A percentile compares a stretch with the other conserved stretches of the same genome.
These are phyloP conservation scores for Loxodonta africana DNA, from an alignment of 2,113 vertebrate species.

Conservation along the genomic window DNA sequence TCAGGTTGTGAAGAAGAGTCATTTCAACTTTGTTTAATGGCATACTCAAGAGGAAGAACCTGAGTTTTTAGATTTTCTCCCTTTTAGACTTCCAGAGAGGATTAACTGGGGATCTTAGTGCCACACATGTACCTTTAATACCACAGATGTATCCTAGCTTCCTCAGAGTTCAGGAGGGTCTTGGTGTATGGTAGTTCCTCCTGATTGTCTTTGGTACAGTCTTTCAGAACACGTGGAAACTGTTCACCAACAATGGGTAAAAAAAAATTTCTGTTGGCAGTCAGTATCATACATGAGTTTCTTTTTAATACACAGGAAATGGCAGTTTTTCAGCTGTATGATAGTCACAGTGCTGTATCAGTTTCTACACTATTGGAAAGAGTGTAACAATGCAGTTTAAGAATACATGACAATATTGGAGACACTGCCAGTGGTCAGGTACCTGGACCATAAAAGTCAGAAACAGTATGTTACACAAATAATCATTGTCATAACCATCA, in stretches of 20 bases:
- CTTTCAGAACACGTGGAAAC: not conserved
- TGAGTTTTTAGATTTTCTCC: not conserved
- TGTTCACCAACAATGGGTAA: not conserved
- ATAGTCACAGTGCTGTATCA: not conserved
- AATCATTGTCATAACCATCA: not conserved
- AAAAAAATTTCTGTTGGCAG: not conserved
- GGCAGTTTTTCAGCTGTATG: not conserved
- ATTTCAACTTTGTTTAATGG: not conserved
- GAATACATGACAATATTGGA: not conserved
- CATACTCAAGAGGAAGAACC: not conserved
- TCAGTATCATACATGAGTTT: not conserved
- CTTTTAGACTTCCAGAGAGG: not conserved
- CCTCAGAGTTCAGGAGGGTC: not conserved
- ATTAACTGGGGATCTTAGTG: not conserved
- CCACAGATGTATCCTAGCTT: not conserved
- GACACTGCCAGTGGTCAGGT: not conserved
- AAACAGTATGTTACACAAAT: not conserved
- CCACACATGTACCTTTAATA: not conserved
- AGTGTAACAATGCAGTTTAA: not conserved
- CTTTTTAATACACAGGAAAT: not conserved
- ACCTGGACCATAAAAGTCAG: not conserved
- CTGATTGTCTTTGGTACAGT: not conserved
- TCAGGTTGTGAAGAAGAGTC: not conserved
- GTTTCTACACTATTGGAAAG: not conserved
- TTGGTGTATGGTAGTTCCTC: not conserved